Evolutionary conservation across 2,113 vertebrate genomes (phyloP).

Genomic region (Tachysurus vachellii): DNA sequence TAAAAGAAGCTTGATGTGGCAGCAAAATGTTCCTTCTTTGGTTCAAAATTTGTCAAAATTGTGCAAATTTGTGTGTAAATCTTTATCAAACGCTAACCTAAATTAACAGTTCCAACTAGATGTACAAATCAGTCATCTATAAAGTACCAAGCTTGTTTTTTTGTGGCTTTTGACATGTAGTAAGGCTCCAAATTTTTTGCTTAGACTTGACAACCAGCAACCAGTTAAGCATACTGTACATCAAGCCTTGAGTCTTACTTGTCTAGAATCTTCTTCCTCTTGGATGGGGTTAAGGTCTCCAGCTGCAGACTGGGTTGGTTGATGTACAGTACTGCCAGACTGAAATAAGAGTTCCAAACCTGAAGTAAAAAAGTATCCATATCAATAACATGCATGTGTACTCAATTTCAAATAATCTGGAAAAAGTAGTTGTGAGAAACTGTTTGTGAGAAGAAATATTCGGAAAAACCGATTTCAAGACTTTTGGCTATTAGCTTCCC

Average conservation of each 20-base stretch:
- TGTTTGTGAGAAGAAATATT: background rate
- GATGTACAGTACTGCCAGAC: conserved; percentile 94
- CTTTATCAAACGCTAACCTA: background rate
- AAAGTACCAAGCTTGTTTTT: background rate
- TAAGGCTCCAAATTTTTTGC: background rate
- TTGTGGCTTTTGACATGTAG: background rate
- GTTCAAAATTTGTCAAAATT: background rate
- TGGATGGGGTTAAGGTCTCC: conserved; percentile 84
- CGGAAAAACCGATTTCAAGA: background rate
- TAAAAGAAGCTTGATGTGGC: background rate
- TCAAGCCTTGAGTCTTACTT: conserved; percentile 80
- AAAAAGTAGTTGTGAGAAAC: background rate
- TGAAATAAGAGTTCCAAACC: conserved; percentile 99
- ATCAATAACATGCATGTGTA: background rate
- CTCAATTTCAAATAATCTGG: background rate
- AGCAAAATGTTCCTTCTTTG: background rate
- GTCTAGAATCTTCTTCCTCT: conserved; percentile 93
- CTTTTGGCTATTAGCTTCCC: background rate
- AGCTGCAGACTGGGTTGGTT: conserved; percentile 97
- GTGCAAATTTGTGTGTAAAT: background rate
- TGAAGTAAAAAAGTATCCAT: conserved; percentile 56
- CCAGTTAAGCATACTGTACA: background rate
- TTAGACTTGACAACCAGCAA: background rate
- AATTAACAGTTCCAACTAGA: background rate
- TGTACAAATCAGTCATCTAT: background rate